These are phyloP conservation scores for Aulostomus chinensis DNA, from an alignment of 2,797 vertebrate species.

Conservation along the genomic window DNA sequence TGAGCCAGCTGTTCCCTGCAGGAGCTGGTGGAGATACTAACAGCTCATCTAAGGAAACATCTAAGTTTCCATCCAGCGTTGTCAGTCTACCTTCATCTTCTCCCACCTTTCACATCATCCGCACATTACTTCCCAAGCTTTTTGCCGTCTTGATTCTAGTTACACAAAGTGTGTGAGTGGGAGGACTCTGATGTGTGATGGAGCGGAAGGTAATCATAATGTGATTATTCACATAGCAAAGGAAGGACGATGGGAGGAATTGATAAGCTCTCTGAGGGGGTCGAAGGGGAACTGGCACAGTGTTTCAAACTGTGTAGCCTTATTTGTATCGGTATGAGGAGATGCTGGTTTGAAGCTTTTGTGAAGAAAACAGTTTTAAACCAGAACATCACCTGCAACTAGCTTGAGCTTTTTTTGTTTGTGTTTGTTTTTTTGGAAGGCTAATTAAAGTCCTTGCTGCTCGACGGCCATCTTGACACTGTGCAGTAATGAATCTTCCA, in stretches of 20 bases:
- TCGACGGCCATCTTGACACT: too few species aligned
- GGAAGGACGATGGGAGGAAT: conserved; percentile 78
- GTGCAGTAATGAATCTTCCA: too few species aligned
- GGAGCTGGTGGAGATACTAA: too few species aligned
- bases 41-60: too few species aligned
- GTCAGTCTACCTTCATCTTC: conserved; percentile 19
- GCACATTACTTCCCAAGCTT: conserved; percentile 51
- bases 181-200: conserved; percentile 60
- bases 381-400: too few species aligned
- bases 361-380: too few species aligned
- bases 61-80: neutral
- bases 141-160: conserved; percentile 80
- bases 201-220: conserved; percentile 80
- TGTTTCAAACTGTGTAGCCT: conserved; percentile 20
- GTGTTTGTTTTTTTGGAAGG: too few species aligned
- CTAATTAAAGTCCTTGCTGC: too few species aligned
- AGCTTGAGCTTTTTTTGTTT: too few species aligned
- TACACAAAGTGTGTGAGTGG: conserved; percentile 75
- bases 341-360: neutral
- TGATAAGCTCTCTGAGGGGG: conserved; percentile 64
- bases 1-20: too few species aligned
- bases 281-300: conserved; percentile 38
- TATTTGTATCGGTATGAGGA: conserved; percentile 10
- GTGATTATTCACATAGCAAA: conserved; percentile 84
- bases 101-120: conserved; percentile 10